A percentile compares a stretch with the other conserved stretches of the same genome.
These are phyloP conservation scores for Fregetta grallaria DNA, from an alignment of 2,113 vertebrate species.

Conservation along the genomic window DNA sequence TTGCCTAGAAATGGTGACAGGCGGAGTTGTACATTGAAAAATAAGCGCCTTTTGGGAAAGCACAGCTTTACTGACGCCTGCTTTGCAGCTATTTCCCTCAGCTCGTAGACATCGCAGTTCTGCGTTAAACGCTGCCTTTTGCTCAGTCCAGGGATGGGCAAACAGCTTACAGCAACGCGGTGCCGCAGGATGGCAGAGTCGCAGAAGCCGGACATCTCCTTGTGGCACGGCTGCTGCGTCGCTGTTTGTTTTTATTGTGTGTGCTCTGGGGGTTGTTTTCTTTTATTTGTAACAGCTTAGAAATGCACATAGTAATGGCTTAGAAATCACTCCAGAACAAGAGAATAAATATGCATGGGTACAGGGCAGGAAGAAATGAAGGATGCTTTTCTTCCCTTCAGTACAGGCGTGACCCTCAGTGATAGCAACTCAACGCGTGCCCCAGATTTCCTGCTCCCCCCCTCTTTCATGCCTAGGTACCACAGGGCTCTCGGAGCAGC, in stretches of 20 bases:
- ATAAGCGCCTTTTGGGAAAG: not conserved
- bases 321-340: not conserved
- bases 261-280: not conserved
- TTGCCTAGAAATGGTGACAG: not conserved
- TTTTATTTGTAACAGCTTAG: not conserved
- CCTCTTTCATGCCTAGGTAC: not conserved
- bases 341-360: not conserved
- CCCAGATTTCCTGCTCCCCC: not conserved
- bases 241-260: not conserved
- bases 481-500: not conserved
- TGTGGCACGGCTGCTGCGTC: not conserved
- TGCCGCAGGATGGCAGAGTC: rapidly evolving
- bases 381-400: not conserved
- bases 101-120: rapidly evolving
- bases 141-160: not conserved
- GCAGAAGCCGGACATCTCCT: not conserved
- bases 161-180: rapidly evolving
- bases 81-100: not conserved
- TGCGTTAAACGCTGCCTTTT: not conserved
- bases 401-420: not conserved
- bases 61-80: not conserved
- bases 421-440: rapidly evolving
- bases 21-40: not conserved
- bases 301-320: not conserved
- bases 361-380: not conserved